Evolutionary conservation across 2,113 vertebrate species (phyloP).

Genomic region (Phrynocephalus versicolor): DNA sequence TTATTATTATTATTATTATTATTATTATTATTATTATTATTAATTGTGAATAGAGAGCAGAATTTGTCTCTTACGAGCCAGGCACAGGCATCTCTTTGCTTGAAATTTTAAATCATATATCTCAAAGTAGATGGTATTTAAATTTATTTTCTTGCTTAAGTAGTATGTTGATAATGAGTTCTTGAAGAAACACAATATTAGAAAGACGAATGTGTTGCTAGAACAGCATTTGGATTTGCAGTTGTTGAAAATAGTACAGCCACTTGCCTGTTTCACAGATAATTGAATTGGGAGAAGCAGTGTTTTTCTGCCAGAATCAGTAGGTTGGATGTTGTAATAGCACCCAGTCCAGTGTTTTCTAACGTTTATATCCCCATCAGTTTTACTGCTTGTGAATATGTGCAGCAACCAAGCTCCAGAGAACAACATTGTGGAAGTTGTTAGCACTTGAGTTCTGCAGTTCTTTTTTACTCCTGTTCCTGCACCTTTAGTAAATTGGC

Average conservation of each 20-base stretch:
- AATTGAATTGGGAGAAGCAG: not conserved
- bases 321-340: not conserved
- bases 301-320: not conserved
- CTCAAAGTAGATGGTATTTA: not conserved
- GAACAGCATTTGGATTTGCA: not conserved
- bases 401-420: no score
- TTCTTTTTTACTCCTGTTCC: not conserved
- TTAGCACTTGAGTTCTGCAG: not conserved
- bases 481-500: not conserved
- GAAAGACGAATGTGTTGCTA: not conserved
- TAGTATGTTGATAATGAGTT: not conserved
- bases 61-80: not conserved
- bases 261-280: not conserved
- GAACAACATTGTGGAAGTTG: not conserved
- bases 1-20: not conserved
- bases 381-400: not conserved
- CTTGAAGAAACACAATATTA: not conserved
- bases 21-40: not conserved
- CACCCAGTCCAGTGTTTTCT: not conserved
- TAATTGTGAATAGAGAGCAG: not conserved
- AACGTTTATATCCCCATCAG: not conserved
- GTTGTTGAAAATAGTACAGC: not conserved
- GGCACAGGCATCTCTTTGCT: not conserved
- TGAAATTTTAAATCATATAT: not conserved
- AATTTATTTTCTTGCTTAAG: not conserved